Evolutionary conservation across 2,113 vertebrate species (phyloP).

Genomic region (Motacilla alba): DNA sequence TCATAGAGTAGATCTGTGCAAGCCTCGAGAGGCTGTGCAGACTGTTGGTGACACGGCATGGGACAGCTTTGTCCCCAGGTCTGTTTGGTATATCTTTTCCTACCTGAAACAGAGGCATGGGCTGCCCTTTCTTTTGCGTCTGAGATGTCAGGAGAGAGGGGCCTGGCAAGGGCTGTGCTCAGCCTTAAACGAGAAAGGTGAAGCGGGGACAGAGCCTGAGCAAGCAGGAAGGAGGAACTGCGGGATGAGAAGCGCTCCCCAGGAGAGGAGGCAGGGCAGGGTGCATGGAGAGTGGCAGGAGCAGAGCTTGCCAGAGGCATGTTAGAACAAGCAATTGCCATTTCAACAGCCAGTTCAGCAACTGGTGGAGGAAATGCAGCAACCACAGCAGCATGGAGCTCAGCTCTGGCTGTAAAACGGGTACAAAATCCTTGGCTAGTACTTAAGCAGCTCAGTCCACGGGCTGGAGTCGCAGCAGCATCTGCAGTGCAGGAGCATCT

Average conservation of each 20-base stretch:
- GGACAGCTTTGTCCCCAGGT: not conserved
- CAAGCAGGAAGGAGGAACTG: not conserved
- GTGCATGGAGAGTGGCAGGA: not conserved
- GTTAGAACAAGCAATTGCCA: not conserved
- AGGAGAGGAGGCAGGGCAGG: not conserved
- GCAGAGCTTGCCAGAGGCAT: not conserved
- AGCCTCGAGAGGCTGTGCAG: not conserved
- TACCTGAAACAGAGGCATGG: not conserved
- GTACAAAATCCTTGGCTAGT: not conserved
- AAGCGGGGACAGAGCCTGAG: not conserved
- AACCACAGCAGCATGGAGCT: not conserved
- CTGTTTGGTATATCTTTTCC: rapidly evolving
- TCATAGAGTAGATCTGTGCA: not conserved
- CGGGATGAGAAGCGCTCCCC: not conserved
- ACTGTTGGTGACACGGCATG: not conserved
- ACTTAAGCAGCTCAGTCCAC: not conserved
- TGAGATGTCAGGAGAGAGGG: not conserved
- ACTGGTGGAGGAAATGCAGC: not conserved
- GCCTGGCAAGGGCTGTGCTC: not conserved
- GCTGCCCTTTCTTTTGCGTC: not conserved
- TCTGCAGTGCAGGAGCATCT: not conserved
- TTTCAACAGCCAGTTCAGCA: not conserved
- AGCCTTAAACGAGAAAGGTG: not conserved
- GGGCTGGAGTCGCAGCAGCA: not conserved
- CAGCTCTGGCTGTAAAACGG: not conserved